Evolutionary conservation across 2,797 vertebrate species (phyloP), one percentile per base, ranked within the genome.

Genomic region (Macrochelys suwanniensis): DNA sequence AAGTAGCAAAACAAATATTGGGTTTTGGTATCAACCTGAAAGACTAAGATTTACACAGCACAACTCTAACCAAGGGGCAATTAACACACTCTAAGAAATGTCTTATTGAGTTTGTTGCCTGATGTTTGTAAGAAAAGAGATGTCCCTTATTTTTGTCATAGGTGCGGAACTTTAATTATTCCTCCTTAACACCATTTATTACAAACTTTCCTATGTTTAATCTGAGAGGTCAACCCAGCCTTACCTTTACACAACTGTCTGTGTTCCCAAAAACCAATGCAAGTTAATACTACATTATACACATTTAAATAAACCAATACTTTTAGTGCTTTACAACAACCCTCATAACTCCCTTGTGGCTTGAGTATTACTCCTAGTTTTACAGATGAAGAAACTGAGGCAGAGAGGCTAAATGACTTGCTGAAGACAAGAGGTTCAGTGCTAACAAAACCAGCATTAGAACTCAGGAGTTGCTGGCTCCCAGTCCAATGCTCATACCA

Each of bases 41-140:
- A 79, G 94, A 93, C 93, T 95, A 93, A 94, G 84, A 82, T 68
- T 68, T 68, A 37, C 65, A 37, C n/a, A 37, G n/a, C n/a, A 68
- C 65, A 68, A 37, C 33, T 37, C 65, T 37, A 37, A 68, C n/a
- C 5, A 10, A 37, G 9, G 17, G 65, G 16, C 17, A 37, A 68
- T 68, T 68, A 68, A 68, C 5, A 68, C 9, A 37, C 33, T 8
- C 17, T 68, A 21, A 33, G 6, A 68, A 9, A 19, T n/a, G 16
- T 68, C 33, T n/a, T n/a, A 37, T 54, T 23, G 47, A 89, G 21
- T 49, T 84, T 91, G 13, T 11, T 92, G 31, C 19, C 26, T 89
- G 65, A 23, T 53, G 28, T 74, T 17, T 37, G 21, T 21, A 37
- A 68, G 65, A n/a, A 37, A 37, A 6, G 33, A 82, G n/a, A 17